A percentile compares a stretch with the other conserved stretches of the same genome.
Conservation (phyloP, 92 coral and sea anemone species). For the Actinernus sp. region DNA sequence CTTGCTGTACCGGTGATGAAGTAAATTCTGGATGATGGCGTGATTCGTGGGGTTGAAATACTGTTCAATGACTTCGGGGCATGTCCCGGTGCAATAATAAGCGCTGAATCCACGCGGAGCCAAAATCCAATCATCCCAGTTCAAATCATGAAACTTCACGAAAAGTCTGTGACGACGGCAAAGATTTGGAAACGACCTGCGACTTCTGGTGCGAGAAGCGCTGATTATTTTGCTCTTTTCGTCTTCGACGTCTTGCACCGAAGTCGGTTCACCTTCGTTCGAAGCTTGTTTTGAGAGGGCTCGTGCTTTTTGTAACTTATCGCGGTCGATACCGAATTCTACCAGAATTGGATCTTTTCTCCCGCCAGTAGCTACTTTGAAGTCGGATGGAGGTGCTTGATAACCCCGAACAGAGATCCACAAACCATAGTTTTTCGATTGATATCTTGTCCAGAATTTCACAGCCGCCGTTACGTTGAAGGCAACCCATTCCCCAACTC, state of each 20-base stretch:
- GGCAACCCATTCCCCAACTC: slow-evolving; percentile 92
- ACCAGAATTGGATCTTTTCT: slow-evolving; percentile 93
- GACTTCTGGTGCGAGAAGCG: slow-evolving; percentile 39
- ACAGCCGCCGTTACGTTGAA: slow-evolving; percentile 89
- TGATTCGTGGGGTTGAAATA: slow-evolving; percentile 84
- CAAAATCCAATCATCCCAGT: slow-evolving; percentile 86
- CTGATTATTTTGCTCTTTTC: slow-evolving; percentile 3
- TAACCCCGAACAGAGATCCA: slow-evolving; percentile 79
- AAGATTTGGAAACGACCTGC: slow-evolving; percentile 43
- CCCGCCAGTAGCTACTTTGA: slow-evolving; percentile 87
- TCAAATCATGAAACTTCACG: slow-evolving; percentile 86
- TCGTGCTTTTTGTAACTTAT: slow-evolving; percentile 36
- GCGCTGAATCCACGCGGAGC: slow-evolving; percentile 96
- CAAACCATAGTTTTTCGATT: slow-evolving; percentile 75
- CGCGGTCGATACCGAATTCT: slow-evolving; percentile 68
- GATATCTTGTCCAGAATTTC: slow-evolving; percentile 76
- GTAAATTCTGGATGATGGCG: slow-evolving; percentile 88
- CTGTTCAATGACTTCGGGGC: slow-evolving; percentile 88
- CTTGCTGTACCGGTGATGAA: slow-evolving; percentile 84
- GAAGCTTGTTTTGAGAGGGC: slow-evolving; percentile 1
- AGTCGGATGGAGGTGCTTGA: slow-evolving; percentile 72
- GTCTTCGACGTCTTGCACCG: background rate
- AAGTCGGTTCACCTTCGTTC: slow-evolving; percentile 3
- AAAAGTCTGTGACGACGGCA: slow-evolving; percentile 82
- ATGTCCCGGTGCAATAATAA: slow-evolving; percentile 87